Evolutionary conservation across 2,113 vertebrate species (phyloP).

Genomic region (Cebidichthys violaceus): DNA sequence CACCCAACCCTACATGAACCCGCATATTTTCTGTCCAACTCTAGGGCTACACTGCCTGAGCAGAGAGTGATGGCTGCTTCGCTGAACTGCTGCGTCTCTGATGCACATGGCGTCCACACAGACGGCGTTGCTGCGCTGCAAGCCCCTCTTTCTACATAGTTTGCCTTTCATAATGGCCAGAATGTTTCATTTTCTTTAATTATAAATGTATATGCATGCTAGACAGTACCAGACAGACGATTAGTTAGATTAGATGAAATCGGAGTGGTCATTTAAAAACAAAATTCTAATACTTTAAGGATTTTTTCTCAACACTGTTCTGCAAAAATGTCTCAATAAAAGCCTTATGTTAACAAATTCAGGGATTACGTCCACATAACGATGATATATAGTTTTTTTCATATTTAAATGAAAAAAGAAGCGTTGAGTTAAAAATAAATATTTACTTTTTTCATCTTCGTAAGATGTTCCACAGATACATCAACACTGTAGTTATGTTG

Average conservation of each 20-base stretch:
- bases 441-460: too few species aligned
- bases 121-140: too few species aligned
- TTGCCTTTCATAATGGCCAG: background rate
- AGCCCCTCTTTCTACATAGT: background rate
- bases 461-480: too few species aligned
- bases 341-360: background rate
- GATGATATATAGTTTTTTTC: background rate
- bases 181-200: background rate
- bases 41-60: background rate
- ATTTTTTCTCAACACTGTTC: background rate
- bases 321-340: background rate
- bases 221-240: too few species aligned
- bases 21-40: background rate
- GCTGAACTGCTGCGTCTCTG: background rate
- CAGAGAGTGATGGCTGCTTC: background rate
- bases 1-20: background rate
- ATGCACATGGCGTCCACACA: background rate
- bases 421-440: too few species aligned
- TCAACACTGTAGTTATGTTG: too few species aligned
- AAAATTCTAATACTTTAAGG: too few species aligned
- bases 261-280: too few species aligned
- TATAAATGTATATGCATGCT: too few species aligned
- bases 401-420: too few species aligned
- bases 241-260: too few species aligned
- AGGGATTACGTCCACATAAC: background rate